Evolutionary conservation across 2,797 vertebrate genomes (phyloP), one percentile per base, ranked within the genome.

Genomic region (Jordanella pulchra): DNA sequence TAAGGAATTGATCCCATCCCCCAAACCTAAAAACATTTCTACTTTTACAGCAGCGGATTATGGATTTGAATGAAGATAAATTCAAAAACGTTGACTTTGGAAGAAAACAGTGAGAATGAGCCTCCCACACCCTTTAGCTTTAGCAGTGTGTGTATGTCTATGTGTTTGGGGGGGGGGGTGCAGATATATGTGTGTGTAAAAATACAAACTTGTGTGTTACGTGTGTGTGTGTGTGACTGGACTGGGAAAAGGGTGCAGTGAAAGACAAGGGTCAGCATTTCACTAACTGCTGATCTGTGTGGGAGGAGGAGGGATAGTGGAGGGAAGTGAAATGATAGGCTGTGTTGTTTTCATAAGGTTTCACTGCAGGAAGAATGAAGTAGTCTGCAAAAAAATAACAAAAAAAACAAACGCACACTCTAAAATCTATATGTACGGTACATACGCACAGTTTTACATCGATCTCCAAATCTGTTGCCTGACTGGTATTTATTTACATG

Each of bases 221-320:
- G 39, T 42, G 39, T 42, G 39, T 47, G 39, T 80, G 81, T 72
- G 84, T 86, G 82, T 76, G 79, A 79, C 82, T 76, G 85, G 78
- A 86, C 82, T 78, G 83, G 84, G 87, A 82, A 85, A 87, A 85
- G 84, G 88, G 89, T 89, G 88, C 87, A 81, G 84, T 82, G 89
- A 92, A 92, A 91, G 90, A 91, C 86, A 88, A 89, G 87, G 92
- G 90, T 93, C 91, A 93, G 91, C 91, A 88, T 92, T 93, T 92
- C 87, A 85, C 87, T 90, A 84, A 90, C 88, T 91, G 89, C 90
- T 91, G 90, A 91, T 91, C 77, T 87, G 85, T 88, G 87, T 88
- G 77, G 67, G 79, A 61, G 84, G 79, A 69, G 81, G 73, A 65
- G 67, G 73, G 75, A 53, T 48, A 25, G 50, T 18, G 54, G 35